Evolutionary conservation across 2,888 invertebrate species (phyloP), one percentile per base, ranked within the genome.

Genomic region (Acrobasis suavella): DNA sequence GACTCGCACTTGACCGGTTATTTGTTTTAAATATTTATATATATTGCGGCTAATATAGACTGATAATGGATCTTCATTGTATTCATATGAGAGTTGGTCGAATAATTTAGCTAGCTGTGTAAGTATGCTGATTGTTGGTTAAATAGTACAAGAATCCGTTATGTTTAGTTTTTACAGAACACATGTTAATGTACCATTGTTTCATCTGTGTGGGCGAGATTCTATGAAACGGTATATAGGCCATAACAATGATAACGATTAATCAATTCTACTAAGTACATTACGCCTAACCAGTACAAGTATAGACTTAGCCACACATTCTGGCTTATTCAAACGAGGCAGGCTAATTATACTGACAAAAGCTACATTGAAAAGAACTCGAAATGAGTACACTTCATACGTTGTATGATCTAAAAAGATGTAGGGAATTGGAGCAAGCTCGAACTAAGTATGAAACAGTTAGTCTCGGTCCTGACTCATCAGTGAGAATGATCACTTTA

Each of bases 381-480:
- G 75, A 78, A 82, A 84, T 81, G 81, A 85, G 83, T 78, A 74
- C 82, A 78, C 81, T 32, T 74, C 75, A 75, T 73, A 79, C 80
- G 82, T 85, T 84, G 85, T 78, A 74, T 80, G 80, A 85, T 86
- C 81, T 78, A 76, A 79, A 81, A 82, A 83, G 77, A 91, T 86
- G 85, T 89, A 75, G 90, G 89, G 77, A 86, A 89, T 78, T 83
- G 76, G 91, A 87, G 76, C 90, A 81, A 77, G 75, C 77, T 80
- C 72, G 72, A 78, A 85, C 83, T 81, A 83, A 86, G 81, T 79
- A 74, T 69, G 76, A 76, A 78, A 85, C 86, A 82, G 86, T 89
- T 85, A 86, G 76, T 69, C 79, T 71, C 72, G 71, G 70, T 74
- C 77, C 80, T 87, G 87, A 89, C 77, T 89, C 87, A 86, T 78